These are phyloP conservation scores for Dysmachus trigonus DNA, from an alignment of 2,888 invertebrate species.

Conservation along the genomic window DNA sequence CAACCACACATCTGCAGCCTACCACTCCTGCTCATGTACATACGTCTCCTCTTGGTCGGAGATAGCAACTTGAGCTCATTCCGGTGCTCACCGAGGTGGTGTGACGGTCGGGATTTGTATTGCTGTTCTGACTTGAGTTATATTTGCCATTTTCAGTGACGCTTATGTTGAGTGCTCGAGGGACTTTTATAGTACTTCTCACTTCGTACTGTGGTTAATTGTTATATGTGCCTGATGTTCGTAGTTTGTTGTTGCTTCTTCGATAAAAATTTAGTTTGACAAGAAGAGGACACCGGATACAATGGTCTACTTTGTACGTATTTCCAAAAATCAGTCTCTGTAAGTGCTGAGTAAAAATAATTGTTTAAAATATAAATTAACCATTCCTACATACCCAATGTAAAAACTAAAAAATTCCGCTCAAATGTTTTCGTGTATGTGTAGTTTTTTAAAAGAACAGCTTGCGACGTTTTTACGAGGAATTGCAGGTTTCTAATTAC, in stretches of 20 bases:
- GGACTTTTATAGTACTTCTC: conserved; percentile 23
- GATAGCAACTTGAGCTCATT: conserved; percentile 46
- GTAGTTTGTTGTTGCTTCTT: neutral
- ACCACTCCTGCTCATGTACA: conserved; percentile 35
- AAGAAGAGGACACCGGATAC: neutral
- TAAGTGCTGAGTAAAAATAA: neutral
- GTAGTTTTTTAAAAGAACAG: too few relatives aligned
- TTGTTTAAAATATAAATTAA: too few relatives aligned
- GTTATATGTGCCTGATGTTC: conserved; percentile 17
- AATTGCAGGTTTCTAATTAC: too few relatives aligned
- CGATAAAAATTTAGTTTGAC: neutral
- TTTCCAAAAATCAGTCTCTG: neutral
- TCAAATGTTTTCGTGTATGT: too few relatives aligned
- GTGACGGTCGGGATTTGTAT: conserved; percentile 42
- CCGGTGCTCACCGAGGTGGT: conserved; percentile 43
- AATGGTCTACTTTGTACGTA: conserved; percentile 52
- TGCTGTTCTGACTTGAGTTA: neutral
- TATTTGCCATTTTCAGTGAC: conserved; percentile 34
- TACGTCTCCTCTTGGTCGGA: neutral
- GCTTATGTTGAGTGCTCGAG: conserved; percentile 25
- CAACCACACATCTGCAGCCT: neutral
- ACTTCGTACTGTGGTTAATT: conserved; percentile 34
- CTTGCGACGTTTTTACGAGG: too few relatives aligned
- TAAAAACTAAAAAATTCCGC: too few relatives aligned
- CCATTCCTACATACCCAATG: too few relatives aligned